Evolutionary conservation across 2,888 invertebrate genomes (phyloP).

Genomic region (Lomographa bimaculata): DNA sequence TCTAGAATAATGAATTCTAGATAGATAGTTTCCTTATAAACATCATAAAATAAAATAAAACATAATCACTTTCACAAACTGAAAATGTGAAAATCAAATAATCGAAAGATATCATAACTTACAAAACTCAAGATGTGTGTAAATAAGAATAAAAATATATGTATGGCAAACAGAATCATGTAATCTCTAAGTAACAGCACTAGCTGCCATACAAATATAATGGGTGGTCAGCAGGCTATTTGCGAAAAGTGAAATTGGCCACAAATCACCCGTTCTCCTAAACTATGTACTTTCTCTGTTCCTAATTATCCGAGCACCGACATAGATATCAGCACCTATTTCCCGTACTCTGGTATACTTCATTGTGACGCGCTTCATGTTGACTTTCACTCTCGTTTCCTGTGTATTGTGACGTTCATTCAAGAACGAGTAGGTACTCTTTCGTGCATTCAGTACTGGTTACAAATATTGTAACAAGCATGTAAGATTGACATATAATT

Average conservation of each 20-base stretch:
- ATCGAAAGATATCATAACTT: no score
- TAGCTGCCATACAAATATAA: background rate
- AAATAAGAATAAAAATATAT: no score
- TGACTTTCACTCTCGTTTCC: conserved; percentile 8
- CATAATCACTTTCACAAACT: no score
- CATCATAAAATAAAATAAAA: no score
- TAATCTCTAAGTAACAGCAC: background rate
- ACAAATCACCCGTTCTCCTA: background rate
- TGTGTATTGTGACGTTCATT: background rate
- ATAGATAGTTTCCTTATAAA: no score
- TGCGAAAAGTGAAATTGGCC: conserved; percentile 13
- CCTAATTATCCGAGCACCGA: conserved; percentile 7
- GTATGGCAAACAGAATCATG: no score
- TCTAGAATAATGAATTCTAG: no score
- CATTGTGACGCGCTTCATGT: conserved; percentile 11
- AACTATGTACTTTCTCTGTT: conserved; percentile 1
- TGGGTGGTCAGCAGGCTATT: conserved; percentile 2
- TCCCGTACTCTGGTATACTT: conserved; percentile 11
- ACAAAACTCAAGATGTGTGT: no score
- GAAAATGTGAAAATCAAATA: no score
- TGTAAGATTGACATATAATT: no score
- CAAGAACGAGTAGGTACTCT: background rate
- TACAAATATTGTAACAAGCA: no score
- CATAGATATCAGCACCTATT: conserved; percentile 10
- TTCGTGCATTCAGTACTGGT: no score